Percentiles rank a stretch among this genome's conserved stretches.
phyloP scores from a whole-genome alignment of 2,888 invertebrate genomes.

The Pyrochroa serraticornis region DNA sequence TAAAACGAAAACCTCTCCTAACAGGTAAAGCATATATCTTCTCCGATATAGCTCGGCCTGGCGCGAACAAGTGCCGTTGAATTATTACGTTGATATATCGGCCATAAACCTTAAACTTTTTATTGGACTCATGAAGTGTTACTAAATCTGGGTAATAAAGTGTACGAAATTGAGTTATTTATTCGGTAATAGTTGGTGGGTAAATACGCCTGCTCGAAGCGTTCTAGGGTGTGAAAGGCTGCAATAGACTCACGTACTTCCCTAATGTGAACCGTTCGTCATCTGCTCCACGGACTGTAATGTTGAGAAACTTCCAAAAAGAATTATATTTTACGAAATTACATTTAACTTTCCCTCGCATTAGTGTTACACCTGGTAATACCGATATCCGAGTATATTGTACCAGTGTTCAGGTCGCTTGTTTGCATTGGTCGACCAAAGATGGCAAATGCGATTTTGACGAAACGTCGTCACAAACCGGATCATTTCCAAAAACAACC shows the following conservation, averaged over 20 bases:
- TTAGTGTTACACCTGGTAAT: too few relatives aligned
- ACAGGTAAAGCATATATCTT: constrained; percentile 25
- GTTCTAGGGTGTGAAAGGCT: constrained; percentile 11
- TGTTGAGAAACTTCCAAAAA: constrained; percentile 21
- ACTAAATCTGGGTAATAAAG: constrained; percentile 37
- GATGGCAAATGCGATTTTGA: too few relatives aligned
- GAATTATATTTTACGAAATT: constrained; percentile 33
- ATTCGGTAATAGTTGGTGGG: constrained; percentile 26
- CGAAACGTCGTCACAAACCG: too few relatives aligned
- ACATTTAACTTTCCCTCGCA: constrained; percentile 32
- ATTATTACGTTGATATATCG: constrained; percentile 39
- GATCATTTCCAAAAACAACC: too few relatives aligned
- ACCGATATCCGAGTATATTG: too few relatives aligned
- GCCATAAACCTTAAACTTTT: constrained; percentile 36
- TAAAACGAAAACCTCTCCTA: constrained; percentile 13
- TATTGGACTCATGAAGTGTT: constrained; percentile 37
- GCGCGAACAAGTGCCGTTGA: constrained; percentile 34
- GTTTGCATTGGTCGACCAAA: too few relatives aligned
- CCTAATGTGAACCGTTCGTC: constrained; percentile 33
- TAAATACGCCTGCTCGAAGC: constrained; percentile 9
- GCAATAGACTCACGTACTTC: constrained; percentile 34
- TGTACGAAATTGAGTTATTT: constrained; percentile 37
- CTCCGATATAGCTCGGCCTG: constrained; percentile 15
- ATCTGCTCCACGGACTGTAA: constrained; percentile 12
- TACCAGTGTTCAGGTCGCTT: too few relatives aligned